Conservation (phyloP, 2,888 invertebrate species). For the Erebia epiphron region DNA sequence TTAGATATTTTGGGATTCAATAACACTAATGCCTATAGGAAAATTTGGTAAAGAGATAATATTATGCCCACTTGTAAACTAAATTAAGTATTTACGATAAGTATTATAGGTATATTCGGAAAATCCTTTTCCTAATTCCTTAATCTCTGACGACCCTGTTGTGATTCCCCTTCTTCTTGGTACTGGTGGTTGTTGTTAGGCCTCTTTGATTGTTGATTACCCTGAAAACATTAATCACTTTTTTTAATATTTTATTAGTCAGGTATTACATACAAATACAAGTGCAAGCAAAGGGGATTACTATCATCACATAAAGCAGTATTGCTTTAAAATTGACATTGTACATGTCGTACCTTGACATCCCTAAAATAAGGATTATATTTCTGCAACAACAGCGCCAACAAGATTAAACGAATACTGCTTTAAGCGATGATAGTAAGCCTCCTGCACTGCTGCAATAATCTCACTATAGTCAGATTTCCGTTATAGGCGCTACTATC, state of each 20-base stretch:
- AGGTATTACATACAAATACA: no score
- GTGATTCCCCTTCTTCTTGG: conserved; percentile 45
- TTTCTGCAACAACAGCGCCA: no score
- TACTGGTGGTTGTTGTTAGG: conserved; percentile 52
- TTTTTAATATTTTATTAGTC: background rate
- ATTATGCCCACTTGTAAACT: conserved; percentile 31
- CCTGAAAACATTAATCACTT: conserved; percentile 49
- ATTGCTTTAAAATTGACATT: no score
- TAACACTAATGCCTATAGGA: conserved; percentile 17
- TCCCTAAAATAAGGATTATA: no score
- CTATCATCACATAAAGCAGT: no score
- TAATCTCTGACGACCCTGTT: conserved; percentile 57
- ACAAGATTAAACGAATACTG: no score
- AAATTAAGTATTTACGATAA: background rate
- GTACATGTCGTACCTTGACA: no score
- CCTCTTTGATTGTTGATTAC: conserved; percentile 53
- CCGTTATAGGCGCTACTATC: no score
- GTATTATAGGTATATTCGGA: conserved; percentile 24
- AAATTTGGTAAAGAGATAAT: conserved; percentile 35
- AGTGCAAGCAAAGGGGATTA: no score
- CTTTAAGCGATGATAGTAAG: no score
- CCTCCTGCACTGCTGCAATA: no score
- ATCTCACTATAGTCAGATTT: no score
- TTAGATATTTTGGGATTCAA: background rate
- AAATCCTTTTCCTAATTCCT: conserved; percentile 55